Evolutionary conservation across 2,113 vertebrate species (phyloP).

Genomic region (Salvator merianae): DNA sequence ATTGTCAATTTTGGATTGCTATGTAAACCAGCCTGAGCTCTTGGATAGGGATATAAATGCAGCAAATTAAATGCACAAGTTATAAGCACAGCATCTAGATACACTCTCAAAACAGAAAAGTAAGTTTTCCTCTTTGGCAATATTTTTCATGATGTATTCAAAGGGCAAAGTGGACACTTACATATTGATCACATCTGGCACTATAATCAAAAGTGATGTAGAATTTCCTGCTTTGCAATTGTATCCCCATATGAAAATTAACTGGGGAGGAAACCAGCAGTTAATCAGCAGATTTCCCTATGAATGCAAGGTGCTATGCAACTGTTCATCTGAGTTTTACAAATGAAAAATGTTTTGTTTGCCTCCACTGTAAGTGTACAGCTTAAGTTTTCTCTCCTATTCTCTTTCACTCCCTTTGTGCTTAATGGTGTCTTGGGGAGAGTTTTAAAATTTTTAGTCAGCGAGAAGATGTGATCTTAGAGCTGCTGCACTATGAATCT

Average conservation of each 20-base stretch:
- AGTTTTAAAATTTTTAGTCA: constrained; percentile 68
- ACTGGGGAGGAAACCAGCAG: background rate
- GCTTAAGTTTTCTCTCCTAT: constrained; percentile 62
- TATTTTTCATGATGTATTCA: background rate
- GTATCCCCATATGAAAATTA: background rate
- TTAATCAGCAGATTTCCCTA: constrained; percentile 50
- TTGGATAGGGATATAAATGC: too few species aligned
- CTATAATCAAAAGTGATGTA: background rate
- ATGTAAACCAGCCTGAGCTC: too few species aligned
- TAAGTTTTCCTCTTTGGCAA: background rate
- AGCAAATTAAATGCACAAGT: too few species aligned
- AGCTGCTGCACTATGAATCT: constrained; percentile 80
- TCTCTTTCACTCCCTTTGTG: constrained; percentile 75
- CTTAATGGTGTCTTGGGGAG: constrained; percentile 64
- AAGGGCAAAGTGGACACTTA: background rate
- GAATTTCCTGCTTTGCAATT: background rate
- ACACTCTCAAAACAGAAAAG: too few species aligned
- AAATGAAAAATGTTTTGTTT: constrained; percentile 67
- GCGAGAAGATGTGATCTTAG: constrained; percentile 71
- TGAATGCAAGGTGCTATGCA: constrained; percentile 64
- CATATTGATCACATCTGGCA: background rate
- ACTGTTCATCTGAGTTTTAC: constrained; percentile 66
- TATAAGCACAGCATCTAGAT: too few species aligned
- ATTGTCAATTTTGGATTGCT: too few species aligned
- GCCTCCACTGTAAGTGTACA: constrained; percentile 63